Base-by-base conservation (phyloP, 1,140 invertebrate genomes). In the Anadara kagoshimensis region DNA sequence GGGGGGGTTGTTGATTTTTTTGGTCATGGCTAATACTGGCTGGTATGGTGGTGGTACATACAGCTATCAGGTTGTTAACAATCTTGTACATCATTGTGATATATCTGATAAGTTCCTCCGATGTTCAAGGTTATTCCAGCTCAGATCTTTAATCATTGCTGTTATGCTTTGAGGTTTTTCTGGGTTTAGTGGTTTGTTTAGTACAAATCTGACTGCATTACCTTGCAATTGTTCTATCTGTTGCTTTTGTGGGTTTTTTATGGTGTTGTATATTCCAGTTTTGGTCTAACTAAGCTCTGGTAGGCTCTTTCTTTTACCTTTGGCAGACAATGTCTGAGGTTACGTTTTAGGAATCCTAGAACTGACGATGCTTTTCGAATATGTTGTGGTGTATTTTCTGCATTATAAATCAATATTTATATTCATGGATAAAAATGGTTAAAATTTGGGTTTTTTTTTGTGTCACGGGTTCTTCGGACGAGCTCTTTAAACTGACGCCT, bases 221-320 rank as follows among this genome's bases (percentile, higher is more conserved):
- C 47, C 1, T 24, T 71, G 69, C 16, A 71, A 24, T 36, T 64
- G 59, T 64, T 64, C 62, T 18, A 59, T 58, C 20, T 73, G 62
- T 51, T 67, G 61, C 44, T 66, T 43, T 43, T 61, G 44, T 1
- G 63, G 63, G 20, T 73, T 43, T 24, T 20, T 62, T 14, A 69
- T 7, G 56, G 14, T 20, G 49, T 29, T 43, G 56, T 24, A 43
- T 65, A 72, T 58, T 72, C 69, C 20, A 72, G 22, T 44, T 72
- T 72, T 8, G 61, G 53, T 64, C 53, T 57, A 24, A 72, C 69
- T 36, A 65, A 36, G 16, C 59, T 58, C 12, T 54, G 36, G 44
- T 64, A 65, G 22, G 53, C 43, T 58, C 61, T 72, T 43, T 65
- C 62, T 22, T 72, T 72, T n/a, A n/a, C n/a, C n/a, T n/a, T n/a